Conservation (phyloP, 1,140 invertebrate species). For the Ectropis grisescens region DNA sequence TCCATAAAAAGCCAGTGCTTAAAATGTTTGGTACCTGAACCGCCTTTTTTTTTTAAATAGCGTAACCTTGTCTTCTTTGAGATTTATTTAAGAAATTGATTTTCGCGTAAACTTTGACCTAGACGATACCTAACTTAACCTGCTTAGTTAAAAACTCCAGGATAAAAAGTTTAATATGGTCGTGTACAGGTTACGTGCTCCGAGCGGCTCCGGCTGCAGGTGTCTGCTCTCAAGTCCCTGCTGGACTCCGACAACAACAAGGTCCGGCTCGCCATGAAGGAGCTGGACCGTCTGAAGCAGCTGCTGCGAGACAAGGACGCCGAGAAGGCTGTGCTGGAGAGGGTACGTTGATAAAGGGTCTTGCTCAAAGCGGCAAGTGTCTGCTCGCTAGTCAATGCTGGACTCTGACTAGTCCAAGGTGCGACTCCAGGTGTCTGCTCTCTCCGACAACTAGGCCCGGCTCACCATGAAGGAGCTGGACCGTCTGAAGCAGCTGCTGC, state of each 20-base stretch:
- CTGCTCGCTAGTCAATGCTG: too few species aligned
- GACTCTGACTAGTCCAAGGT: too few species aligned
- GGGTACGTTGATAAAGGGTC: slow-evolving; percentile 17
- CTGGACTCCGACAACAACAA: slow-evolving; percentile 71
- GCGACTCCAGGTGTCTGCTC: slow-evolving; percentile 70
- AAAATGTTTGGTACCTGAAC: too few species aligned
- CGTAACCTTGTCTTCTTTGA: too few species aligned
- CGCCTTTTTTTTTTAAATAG: too few species aligned
- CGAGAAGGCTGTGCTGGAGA: slow-evolving; percentile 47
- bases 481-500: slow-evolving; percentile 56
- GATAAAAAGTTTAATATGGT: too few species aligned
- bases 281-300: slow-evolving; percentile 66
- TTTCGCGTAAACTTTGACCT: too few species aligned
- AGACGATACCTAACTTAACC: too few species aligned
- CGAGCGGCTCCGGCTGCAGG: slow-evolving; percentile 71
- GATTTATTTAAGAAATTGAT: too few species aligned
- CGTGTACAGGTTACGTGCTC: slow-evolving; percentile 37
- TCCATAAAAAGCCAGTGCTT: too few species aligned
- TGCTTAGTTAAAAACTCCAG: too few species aligned
- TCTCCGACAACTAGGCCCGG: slow-evolving; percentile 71
- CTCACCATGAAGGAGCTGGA: slow-evolving; percentile 67
- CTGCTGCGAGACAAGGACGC: slow-evolving; percentile 57
- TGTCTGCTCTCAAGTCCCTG: slow-evolving; percentile 69
- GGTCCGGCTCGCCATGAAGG: slow-evolving; percentile 60
- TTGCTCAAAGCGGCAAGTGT: too few species aligned